Conservation (phyloP, 2,888 invertebrate genomes). For the Ommatoiulus sabulosus region DNA sequence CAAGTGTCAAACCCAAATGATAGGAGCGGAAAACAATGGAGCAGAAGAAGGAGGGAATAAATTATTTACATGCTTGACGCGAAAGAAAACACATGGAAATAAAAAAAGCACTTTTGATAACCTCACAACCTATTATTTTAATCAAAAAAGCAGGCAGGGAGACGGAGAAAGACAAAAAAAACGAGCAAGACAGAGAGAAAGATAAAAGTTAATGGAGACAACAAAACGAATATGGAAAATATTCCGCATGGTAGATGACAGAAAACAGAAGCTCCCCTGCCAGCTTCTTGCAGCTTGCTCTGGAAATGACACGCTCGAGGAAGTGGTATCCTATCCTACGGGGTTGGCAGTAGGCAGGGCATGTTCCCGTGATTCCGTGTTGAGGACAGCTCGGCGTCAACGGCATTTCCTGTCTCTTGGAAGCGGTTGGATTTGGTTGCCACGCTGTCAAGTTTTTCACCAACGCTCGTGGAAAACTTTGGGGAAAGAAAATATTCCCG, state of each 20-base stretch:
- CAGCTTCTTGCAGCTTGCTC: neutral
- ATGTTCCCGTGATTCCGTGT: neutral
- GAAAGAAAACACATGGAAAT: constrained; percentile 39
- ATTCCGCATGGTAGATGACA: constrained; percentile 41
- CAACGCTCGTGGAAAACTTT: neutral
- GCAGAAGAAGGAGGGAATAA: constrained; percentile 48
- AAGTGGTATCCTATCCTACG: no score
- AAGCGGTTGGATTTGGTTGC: neutral
- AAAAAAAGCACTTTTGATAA: constrained; percentile 48
- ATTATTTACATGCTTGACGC: constrained; percentile 45
- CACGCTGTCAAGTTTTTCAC: neutral
- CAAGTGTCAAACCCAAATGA: constrained; percentile 48
- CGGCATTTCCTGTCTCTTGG: no score
- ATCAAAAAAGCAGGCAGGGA: constrained; percentile 41
- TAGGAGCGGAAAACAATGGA: constrained; percentile 44
- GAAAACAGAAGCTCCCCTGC: constrained; percentile 44
- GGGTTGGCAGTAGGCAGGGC: neutral
- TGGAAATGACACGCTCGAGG: neutral
- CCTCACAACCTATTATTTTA: constrained; percentile 48
- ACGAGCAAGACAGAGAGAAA: constrained; percentile 18
- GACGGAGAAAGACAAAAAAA: constrained; percentile 23
- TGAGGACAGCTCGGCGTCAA: neutral
- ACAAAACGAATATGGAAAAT: constrained; percentile 19
- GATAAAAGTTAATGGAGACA: constrained; percentile 44
- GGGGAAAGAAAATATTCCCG: no score